Base-by-base conservation (phyloP, 2,888 invertebrate species). In the Drosophila limbata region DNA sequence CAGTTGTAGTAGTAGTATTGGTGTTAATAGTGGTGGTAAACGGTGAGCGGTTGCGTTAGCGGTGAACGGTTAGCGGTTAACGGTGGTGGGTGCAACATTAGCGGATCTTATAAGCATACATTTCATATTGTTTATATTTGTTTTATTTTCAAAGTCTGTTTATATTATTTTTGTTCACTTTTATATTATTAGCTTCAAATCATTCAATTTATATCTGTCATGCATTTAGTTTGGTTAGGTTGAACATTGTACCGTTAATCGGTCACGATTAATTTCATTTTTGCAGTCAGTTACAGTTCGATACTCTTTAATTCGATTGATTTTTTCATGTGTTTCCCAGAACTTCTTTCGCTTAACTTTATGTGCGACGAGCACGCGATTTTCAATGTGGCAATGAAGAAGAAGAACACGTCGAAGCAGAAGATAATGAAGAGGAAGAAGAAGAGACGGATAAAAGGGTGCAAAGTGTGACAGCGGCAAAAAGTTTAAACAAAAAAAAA, bases 51-150 rank as follows among this genome's bases (percentile, higher is more conserved):
- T 79, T 57, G 67, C 69, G 13, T 59, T 66, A 65, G 68, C 68
- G 61, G 68, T 79, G 55, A 51, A 60, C 64, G 37, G 67, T 81
- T 31, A 74, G 28, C 69, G 57, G 73, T 79, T 57, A 65, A 61
- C 71, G 79, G 79, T 78, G 67, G 68, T 68, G 62, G 59, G 76
- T 76, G 65, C 62, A 77, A 69, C 64, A 62, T 64, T 67, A 63
- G 39, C 73, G 37, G 61, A 21, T 77, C 37, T 47, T 55, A 55
- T 44, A 59, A 48, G 35, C 42, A 55, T 37, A 60, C 28, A 52
- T 56, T 33, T n/a, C 28, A 40, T 60, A 57, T 42, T 52, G 9
- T 62, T 63, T 11, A 50, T 15, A 4, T 42, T 11, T 47, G 10
- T 39, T 19, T 42, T 40, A 15, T 9, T 40, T 11, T 5, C 19